Percentiles rank a stretch among this genome's conserved stretches.
phyloP scores from a whole-genome alignment of 1,140 invertebrate species.

The Diorhabda carinulata region DNA sequence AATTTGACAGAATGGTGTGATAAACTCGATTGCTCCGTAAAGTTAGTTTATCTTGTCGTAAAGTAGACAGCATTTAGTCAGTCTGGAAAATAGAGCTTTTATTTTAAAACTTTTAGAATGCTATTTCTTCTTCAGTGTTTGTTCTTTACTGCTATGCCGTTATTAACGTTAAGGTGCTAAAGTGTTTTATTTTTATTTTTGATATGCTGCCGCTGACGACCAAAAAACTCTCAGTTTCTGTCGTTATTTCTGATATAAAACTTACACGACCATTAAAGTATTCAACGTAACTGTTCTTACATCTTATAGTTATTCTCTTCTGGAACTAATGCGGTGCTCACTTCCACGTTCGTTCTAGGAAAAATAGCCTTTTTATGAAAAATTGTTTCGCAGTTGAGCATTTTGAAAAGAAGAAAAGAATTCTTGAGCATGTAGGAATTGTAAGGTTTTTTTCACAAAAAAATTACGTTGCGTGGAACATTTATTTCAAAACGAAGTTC shows the following conservation, averaged over 20 bases:
- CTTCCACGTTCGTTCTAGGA: not conserved
- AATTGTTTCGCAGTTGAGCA: not conserved
- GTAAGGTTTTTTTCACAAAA: slow-evolving; percentile 10
- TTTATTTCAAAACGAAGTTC: not conserved
- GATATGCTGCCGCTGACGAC: not conserved
- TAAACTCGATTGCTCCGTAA: no score
- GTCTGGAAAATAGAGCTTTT: no score
- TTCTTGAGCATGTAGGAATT: slow-evolving; percentile 11
- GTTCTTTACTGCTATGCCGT: not conserved
- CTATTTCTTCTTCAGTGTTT: not conserved
- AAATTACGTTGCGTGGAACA: not conserved
- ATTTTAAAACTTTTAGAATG: not conserved
- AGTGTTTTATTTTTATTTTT: slow-evolving; percentile 1
- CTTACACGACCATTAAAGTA: slow-evolving; percentile 5
- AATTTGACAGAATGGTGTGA: no score
- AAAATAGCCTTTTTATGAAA: slow-evolving; percentile 11
- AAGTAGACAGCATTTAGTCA: no score
- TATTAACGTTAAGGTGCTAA: not conserved
- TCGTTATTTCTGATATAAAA: slow-evolving; percentile 11
- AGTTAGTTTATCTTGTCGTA: no score
- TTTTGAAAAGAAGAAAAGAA: slow-evolving; percentile 11
- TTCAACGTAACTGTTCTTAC: slow-evolving; percentile 12
- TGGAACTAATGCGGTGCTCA: slow-evolving; percentile 4
- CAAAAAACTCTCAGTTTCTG: not conserved
- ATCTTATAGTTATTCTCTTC: slow-evolving; percentile 14